A percentile compares a stretch with the other conserved stretches of the same genome.
These are phyloP conservation scores for Drosophila hydei DNA, from an alignment of 1,140 invertebrate species.

Conservation along the genomic window DNA sequence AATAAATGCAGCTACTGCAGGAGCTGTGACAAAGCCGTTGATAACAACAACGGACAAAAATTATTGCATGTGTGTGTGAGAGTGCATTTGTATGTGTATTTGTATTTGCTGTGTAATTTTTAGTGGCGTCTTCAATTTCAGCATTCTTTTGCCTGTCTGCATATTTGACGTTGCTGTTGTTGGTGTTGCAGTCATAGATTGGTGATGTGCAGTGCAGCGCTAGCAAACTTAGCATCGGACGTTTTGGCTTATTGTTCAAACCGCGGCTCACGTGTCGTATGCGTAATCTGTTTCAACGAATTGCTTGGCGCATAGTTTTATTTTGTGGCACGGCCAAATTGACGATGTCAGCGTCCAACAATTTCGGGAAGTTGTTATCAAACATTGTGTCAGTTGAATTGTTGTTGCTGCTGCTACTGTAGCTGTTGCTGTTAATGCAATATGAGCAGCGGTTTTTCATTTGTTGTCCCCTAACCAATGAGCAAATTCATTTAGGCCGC, in stretches of 20 bases:
- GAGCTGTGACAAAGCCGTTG: conserved; percentile 46
- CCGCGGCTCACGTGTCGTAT: conserved; percentile 53
- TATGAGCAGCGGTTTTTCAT: conserved; percentile 26
- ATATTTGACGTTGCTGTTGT: conserved; percentile 49
- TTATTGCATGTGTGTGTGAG: conserved; percentile 15
- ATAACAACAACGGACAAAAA: conserved; percentile 44
- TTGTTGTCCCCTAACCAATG: conserved; percentile 13
- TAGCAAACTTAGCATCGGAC: conserved; percentile 22
- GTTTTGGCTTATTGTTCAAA: conserved; percentile 28
- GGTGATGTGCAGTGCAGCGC: conserved; percentile 39
- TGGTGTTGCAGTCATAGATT: conserved; percentile 44
- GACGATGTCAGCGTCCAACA: conserved; percentile 31
- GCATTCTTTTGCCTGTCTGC: conserved; percentile 74
- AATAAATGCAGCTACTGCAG: conserved; percentile 29
- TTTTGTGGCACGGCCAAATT: conserved; percentile 26
- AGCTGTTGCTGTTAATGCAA: conserved; percentile 26
- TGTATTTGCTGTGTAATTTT: conserved; percentile 34
- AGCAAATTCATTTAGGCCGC: conserved; percentile 43
- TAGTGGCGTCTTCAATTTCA: conserved; percentile 71
- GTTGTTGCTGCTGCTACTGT: neutral
- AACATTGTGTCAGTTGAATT: conserved; percentile 38
- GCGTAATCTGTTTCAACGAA: conserved; percentile 62
- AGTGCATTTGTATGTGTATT: neutral
- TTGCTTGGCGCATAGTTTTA: conserved; percentile 31
- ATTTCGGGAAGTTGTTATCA: conserved; percentile 73